These are phyloP conservation scores for Leptoteleia sp. DNA, from an alignment of 1,140 invertebrate genomes.

Conservation along the genomic window DNA sequence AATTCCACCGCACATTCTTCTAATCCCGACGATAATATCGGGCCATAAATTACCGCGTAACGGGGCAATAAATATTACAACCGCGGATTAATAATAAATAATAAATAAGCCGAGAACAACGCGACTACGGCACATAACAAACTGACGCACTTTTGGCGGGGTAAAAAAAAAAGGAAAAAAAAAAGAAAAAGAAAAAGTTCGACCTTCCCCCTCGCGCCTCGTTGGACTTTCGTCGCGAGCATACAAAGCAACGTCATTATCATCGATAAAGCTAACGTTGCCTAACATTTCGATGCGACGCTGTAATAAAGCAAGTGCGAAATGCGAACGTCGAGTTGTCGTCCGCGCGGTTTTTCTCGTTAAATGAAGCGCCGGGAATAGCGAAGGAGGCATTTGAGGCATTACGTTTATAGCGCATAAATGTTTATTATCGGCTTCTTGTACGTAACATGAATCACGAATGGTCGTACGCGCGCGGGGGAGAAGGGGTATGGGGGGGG, in stretches of 20 bases:
- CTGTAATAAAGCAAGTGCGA: slow-evolving; percentile 24
- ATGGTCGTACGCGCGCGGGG: slow-evolving; percentile 33
- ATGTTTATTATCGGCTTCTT: slow-evolving; percentile 62
- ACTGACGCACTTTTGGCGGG: too few species aligned
- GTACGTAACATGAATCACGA: slow-evolving; percentile 61
- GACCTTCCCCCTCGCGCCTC: too few species aligned
- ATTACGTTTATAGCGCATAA: slow-evolving; percentile 60
- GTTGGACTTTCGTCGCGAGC: slow-evolving; percentile 20
- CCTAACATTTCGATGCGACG: slow-evolving; percentile 15
- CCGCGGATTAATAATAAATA: background rate
- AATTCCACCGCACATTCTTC: slow-evolving; percentile 26
- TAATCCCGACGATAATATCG: slow-evolving; percentile 3
- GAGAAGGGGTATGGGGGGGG: too few species aligned
- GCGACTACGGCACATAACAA: too few species aligned
- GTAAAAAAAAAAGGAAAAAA: background rate
- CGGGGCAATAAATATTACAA: slow-evolving; percentile 1
- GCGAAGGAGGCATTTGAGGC: slow-evolving; percentile 39
- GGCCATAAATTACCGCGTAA: slow-evolving; percentile 14
- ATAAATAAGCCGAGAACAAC: background rate
- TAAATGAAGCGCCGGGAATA: slow-evolving; percentile 32
- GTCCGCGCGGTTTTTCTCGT: slow-evolving; percentile 17
- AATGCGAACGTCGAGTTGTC: slow-evolving; percentile 29
- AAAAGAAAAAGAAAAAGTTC: too few species aligned
- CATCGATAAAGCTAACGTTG: slow-evolving; percentile 22
- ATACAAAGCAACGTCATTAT: slow-evolving; percentile 26